phyloP scores from a whole-genome alignment of 1,140 invertebrate genomes.

The Akabosia matsudoensis region DNA sequence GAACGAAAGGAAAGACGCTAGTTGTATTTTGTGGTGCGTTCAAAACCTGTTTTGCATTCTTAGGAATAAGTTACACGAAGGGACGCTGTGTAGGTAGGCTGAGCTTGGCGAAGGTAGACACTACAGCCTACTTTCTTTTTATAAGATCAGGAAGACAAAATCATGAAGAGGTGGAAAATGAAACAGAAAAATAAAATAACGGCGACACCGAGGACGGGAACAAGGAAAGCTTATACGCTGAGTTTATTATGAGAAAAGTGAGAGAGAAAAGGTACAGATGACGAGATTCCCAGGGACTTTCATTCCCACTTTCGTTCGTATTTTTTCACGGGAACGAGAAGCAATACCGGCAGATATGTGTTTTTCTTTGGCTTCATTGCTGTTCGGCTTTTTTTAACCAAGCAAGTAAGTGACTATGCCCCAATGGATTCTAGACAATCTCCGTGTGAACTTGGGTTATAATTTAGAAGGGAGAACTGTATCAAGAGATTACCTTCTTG shows the following conservation, averaged over 20 bases:
- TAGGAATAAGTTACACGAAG: too few relatives aligned
- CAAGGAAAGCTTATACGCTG: constrained; percentile 32
- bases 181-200: background rate
- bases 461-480: constrained; percentile 26
- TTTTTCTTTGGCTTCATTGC: background rate
- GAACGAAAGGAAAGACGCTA: too few relatives aligned
- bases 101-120: too few relatives aligned
- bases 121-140: too few relatives aligned
- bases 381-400: background rate
- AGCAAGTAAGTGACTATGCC: constrained; percentile 14
- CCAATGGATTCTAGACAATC: constrained; percentile 31
- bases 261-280: constrained; percentile 30
- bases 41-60: too few relatives aligned
- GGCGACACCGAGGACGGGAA: background rate
- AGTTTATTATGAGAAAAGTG: constrained; percentile 27
- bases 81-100: too few relatives aligned
- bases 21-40: too few relatives aligned
- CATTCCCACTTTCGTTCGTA: constrained; percentile 28
- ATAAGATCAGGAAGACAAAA: background rate
- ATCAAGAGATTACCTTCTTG: constrained; percentile 36
- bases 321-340: background rate
- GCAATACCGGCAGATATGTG: background rate
- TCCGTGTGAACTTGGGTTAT: constrained; percentile 39
- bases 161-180: background rate
- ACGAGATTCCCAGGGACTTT: constrained; percentile 33